A percentile compares a stretch with the other conserved stretches of the same genome.
Conservation (phyloP, 2,888 invertebrate species). For the Scaptomyza cyrtandrae region DNA sequence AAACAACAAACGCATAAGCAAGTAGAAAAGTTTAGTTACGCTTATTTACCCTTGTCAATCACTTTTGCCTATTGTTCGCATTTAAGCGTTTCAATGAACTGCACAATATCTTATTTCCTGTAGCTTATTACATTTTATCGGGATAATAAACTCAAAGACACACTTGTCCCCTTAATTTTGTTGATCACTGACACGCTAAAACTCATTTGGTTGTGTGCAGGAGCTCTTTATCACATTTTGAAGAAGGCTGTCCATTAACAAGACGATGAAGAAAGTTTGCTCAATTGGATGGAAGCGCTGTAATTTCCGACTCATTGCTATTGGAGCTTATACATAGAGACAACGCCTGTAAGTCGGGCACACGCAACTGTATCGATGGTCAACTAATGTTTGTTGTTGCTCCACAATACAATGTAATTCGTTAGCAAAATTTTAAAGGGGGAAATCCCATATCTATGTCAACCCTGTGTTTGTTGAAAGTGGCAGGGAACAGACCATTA, state of each 20-base stretch:
- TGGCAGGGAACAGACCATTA: background rate
- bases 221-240: slow-evolving; percentile 32
- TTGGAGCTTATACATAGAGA: slow-evolving; percentile 41
- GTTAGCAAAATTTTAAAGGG: background rate
- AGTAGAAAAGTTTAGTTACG: slow-evolving; percentile 9
- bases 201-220: slow-evolving; percentile 55
- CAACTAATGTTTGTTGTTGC: background rate
- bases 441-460: slow-evolving; percentile 4
- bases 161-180: slow-evolving; percentile 37
- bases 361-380: background rate
- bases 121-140: slow-evolving; percentile 37
- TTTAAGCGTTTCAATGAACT: slow-evolving; percentile 44
- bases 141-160: slow-evolving; percentile 34
- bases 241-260: slow-evolving; percentile 27
- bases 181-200: slow-evolving; percentile 60
- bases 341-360: background rate
- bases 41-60: slow-evolving; percentile 66
- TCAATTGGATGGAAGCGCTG: slow-evolving; percentile 71
- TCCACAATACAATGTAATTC: background rate
- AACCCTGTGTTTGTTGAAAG: background rate
- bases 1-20: slow-evolving; percentile 5
- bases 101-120: slow-evolving; percentile 55
- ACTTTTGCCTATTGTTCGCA: slow-evolving; percentile 22
- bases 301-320: slow-evolving; percentile 68
- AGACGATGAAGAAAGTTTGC: slow-evolving; percentile 48